phyloP scores from a whole-genome alignment of 2,113 vertebrate genomes.

The Coregonus clupeaformis region DNA sequence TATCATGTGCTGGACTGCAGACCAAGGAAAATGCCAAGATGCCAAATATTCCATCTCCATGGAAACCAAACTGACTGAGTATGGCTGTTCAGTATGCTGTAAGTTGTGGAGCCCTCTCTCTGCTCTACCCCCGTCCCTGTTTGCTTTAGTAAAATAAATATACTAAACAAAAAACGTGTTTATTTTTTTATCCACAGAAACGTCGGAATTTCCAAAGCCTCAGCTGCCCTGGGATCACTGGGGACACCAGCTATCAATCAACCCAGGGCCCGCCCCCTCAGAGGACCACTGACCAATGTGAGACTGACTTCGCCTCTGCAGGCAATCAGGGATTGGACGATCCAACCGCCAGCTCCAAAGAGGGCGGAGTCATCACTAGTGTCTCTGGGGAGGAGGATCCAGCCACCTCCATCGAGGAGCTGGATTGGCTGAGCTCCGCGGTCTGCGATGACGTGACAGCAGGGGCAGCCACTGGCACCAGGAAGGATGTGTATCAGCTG shows the following conservation, averaged over 20 bases:
- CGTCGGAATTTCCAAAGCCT: conserved; percentile 91
- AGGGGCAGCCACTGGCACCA: conserved; percentile 44
- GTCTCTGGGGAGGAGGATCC: conserved; percentile 16
- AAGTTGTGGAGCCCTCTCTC: too few species aligned
- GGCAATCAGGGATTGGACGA: conserved; percentile 64
- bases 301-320: conserved; percentile 71
- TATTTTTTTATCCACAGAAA: conserved; percentile 75
- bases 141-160: background rate
- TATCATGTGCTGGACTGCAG: too few species aligned
- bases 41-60: conserved; percentile 38
- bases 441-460: conserved; percentile 50
- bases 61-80: conserved; percentile 14
- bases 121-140: background rate
- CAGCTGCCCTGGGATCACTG: conserved; percentile 78
- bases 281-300: conserved; percentile 49
- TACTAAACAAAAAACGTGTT: conserved; percentile 6
- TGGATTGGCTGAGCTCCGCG: conserved; percentile 48
- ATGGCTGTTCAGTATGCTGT: conserved; percentile 1
- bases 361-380: conserved; percentile 29
- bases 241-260: conserved; percentile 63
- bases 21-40: too few species aligned
- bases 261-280: conserved; percentile 45
- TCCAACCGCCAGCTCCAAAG: conserved; percentile 30
- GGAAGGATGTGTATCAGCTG: conserved; percentile 77
- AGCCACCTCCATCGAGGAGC: conserved; percentile 73